Conservation (phyloP, 2,113 vertebrate genomes). For the Genyomyrus donnyi region DNA sequence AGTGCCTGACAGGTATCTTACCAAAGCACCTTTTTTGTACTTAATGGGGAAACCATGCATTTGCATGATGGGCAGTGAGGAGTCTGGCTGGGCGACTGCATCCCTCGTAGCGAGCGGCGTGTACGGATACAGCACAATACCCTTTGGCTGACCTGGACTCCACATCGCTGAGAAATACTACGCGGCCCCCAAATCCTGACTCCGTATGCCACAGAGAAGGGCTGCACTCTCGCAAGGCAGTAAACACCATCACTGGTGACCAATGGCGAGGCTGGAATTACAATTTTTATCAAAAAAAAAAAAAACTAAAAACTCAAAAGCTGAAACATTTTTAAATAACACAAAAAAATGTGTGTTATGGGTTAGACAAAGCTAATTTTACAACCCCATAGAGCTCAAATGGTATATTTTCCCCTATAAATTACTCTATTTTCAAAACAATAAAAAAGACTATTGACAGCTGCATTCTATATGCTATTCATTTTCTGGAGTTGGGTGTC, state of each 20-base stretch:
- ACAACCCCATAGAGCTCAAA: not conserved
- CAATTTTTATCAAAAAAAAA: not conserved
- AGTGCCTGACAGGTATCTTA: conserved; percentile 35
- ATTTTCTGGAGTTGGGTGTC: not conserved
- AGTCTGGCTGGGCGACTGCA: conserved; percentile 16
- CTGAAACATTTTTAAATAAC: not conserved
- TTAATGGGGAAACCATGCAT: conserved; percentile 26
- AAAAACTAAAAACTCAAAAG: not conserved
- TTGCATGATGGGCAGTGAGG: conserved; percentile 28
- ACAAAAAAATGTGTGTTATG: not conserved
- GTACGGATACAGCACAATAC: not conserved
- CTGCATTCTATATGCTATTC: not conserved
- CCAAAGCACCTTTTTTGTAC: conserved; percentile 25
- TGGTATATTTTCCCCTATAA: not conserved
- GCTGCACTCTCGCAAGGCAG: not conserved
- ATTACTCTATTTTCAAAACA: not conserved
- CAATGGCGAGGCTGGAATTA: not conserved
- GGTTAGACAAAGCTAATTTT: not conserved
- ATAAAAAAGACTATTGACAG: not conserved
- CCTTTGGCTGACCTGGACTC: not conserved
- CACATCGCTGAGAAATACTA: not conserved
- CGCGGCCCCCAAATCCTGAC: not conserved
- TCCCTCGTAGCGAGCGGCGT: not conserved
- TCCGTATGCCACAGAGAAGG: not conserved
- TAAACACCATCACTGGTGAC: not conserved